Evolutionary conservation across 2,797 vertebrate species (phyloP).

Genomic region (Chaetodon trifasciatus): DNA sequence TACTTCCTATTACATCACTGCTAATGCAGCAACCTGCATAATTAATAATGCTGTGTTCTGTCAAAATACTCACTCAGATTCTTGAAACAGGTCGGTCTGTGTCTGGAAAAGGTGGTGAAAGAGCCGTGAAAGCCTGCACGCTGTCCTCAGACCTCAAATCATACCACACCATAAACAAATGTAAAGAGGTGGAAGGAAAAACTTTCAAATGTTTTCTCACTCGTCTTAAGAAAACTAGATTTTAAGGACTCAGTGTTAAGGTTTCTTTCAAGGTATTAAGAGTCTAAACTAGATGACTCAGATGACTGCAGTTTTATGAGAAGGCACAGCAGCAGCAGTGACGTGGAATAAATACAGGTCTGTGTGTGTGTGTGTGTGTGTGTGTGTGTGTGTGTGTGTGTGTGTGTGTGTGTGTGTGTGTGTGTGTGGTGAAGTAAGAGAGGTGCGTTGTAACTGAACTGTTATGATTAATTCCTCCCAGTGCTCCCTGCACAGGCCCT

Average conservation of each 20-base stretch:
- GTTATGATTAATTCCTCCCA: slow-evolving; percentile 67
- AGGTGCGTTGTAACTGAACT: slow-evolving; percentile 24
- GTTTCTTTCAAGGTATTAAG: background rate
- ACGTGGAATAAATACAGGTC: slow-evolving; percentile 24
- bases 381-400: slow-evolving; percentile 17
- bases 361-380: slow-evolving; percentile 19
- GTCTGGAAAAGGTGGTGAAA: background rate
- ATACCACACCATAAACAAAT: background rate
- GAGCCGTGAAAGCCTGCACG: background rate
- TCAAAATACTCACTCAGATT: background rate
- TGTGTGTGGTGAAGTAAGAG: background rate
- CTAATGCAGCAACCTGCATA: background rate
- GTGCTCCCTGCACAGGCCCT: slow-evolving; percentile 74
- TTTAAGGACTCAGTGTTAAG: too few species aligned
- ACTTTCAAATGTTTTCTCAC: too few species aligned
- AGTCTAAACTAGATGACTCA: background rate
- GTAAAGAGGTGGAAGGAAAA: too few species aligned
- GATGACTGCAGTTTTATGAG: background rate
- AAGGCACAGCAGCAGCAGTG: slow-evolving; percentile 9
- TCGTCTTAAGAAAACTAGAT: too few species aligned
- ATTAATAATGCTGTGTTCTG: background rate
- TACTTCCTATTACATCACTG: background rate
- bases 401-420: background rate
- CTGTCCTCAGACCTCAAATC: too few species aligned
- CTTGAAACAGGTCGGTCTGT: background rate